A percentile compares a stretch with the other conserved stretches of the same genome.
These are phyloP conservation scores for Eulemur rufifrons DNA, from an alignment of 2,113 vertebrate species.

Conservation along the genomic window DNA sequence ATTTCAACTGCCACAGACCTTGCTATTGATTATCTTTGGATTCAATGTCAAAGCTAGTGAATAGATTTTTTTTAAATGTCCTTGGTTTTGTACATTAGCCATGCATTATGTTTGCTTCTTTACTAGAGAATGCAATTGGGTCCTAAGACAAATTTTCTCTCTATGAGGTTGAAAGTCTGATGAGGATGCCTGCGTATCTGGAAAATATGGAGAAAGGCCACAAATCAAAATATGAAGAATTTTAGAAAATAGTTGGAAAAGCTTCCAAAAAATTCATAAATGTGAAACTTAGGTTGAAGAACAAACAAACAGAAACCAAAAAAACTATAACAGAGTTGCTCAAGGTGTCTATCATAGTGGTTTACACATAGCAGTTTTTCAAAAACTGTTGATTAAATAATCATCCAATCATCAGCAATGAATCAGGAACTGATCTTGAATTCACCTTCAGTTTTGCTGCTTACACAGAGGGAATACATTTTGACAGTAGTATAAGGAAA, in stretches of 20 bases:
- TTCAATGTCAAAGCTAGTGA: conserved; percentile 54
- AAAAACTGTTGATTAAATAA: conserved; percentile 52
- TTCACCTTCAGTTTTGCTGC: conserved; percentile 19
- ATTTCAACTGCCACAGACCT: conserved; percentile 38
- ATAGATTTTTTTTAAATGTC: conserved; percentile 37
- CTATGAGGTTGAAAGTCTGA: conserved; percentile 28
- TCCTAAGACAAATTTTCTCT: conserved; percentile 35
- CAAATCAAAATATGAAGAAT: conserved; percentile 15
- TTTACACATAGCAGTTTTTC: not conserved
- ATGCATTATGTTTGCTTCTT: conserved; percentile 37
- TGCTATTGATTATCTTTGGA: conserved; percentile 57
- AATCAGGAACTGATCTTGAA: conserved; percentile 16
- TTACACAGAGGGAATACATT: conserved; percentile 4
- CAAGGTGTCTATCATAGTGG: not conserved
- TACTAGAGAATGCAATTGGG: not conserved
- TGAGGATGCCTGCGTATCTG: not conserved
- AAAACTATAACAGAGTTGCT: not conserved
- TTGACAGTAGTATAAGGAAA: not conserved
- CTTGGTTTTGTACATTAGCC: conserved; percentile 51
- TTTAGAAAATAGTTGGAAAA: conserved; percentile 29
- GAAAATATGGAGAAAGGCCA: conserved; percentile 27
- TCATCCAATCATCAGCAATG: conserved; percentile 20
- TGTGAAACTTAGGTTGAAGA: not conserved
- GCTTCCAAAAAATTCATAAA: not conserved
- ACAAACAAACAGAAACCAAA: not conserved